Conservation (phyloP, 2,888 invertebrate genomes). For the Agonopterix subpropinquella region DNA sequence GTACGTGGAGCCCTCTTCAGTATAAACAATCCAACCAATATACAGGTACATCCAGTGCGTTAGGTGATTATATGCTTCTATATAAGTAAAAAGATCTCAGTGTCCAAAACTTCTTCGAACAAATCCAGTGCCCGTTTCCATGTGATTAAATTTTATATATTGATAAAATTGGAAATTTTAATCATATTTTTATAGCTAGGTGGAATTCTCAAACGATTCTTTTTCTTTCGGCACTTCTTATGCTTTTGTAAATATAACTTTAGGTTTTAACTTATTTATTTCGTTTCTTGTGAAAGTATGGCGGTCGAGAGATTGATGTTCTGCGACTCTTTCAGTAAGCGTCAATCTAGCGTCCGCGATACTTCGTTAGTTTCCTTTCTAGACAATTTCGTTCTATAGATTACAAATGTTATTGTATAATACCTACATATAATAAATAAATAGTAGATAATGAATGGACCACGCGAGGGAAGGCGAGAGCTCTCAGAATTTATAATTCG, state of each 20-base stretch:
- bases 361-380: conserved; percentile 48
- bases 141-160: conserved; percentile 54
- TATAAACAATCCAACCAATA: conserved; percentile 26
- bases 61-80: conserved; percentile 27
- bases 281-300: conserved; percentile 29
- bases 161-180: conserved; percentile 50
- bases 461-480: conserved; percentile 59
- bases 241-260: conserved; percentile 71
- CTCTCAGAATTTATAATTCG: conserved; percentile 70
- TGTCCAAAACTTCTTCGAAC: conserved; percentile 61
- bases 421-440: conserved; percentile 49
- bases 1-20: too few relatives aligned
- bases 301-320: conserved; percentile 1
- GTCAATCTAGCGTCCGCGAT: conserved; percentile 21
- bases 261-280: conserved; percentile 71
- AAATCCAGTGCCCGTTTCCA: conserved; percentile 68
- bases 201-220: conserved; percentile 51
- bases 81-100: conserved; percentile 60
- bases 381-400: conserved; percentile 71
- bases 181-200: conserved; percentile 67
- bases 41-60: conserved; percentile 40
- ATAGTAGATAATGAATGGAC: conserved; percentile 66
- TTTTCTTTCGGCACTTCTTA: conserved; percentile 58
- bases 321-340: too few relatives aligned
- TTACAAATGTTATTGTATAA: conserved; percentile 73